phyloP scores from a whole-genome alignment of 1,140 invertebrate genomes.

The Delia radicum region DNA sequence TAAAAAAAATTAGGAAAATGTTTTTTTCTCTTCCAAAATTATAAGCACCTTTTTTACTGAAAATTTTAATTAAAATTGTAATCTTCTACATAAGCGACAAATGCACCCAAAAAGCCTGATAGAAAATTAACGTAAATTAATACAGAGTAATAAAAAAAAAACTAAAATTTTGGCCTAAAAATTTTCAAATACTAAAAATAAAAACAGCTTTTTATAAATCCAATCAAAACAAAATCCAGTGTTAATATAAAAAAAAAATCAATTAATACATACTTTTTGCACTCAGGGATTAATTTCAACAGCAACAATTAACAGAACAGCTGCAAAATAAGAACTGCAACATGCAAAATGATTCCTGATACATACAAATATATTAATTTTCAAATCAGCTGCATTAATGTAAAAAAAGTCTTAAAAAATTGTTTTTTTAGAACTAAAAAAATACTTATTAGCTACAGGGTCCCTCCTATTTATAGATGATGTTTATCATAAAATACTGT shows the following conservation, averaged over 20 bases:
- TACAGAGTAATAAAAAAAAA: not conserved
- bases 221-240: not conserved
- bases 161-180: not conserved
- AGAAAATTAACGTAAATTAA: conserved; percentile 17
- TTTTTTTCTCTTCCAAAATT: not conserved
- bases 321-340: not conserved
- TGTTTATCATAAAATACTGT: not conserved
- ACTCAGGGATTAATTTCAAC: conserved; percentile 4
- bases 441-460: not conserved
- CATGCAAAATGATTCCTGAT: not conserved
- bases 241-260: not conserved
- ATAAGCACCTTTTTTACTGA: not conserved
- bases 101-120: conserved; percentile 19
- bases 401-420: not conserved
- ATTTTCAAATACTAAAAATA: not conserved
- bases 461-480: not conserved
- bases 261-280: not conserved
- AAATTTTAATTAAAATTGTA: not conserved
- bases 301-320: not conserved
- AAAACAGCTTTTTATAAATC: not conserved
- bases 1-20: not conserved
- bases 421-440: not conserved
- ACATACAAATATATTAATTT: not conserved
- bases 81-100: not conserved
- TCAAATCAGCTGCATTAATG: not conserved